These are phyloP conservation scores for Drosophila histrio DNA, from an alignment of 2,888 invertebrate genomes.

Conservation along the genomic window DNA sequence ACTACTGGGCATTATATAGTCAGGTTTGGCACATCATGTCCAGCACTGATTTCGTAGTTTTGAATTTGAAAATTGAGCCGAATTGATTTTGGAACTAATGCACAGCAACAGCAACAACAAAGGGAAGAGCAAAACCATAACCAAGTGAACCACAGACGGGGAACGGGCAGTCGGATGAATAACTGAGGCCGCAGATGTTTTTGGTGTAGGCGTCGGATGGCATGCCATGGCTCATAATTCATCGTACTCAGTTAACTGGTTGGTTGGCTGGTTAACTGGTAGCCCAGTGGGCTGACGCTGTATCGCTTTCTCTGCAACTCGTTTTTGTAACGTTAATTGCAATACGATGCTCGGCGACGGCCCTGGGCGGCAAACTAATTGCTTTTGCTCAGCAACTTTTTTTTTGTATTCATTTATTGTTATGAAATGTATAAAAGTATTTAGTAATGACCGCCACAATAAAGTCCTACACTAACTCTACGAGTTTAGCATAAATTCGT, in stretches of 20 bases:
- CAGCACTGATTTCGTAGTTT: neutral
- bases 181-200: conserved; percentile 17
- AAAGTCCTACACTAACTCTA: neutral
- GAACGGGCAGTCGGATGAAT: neutral
- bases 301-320: conserved; percentile 61
- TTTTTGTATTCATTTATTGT: conserved; percentile 39
- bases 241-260: conserved; percentile 60
- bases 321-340: conserved; percentile 70
- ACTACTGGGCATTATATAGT: neutral
- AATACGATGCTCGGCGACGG: conserved; percentile 67
- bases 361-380: conserved; percentile 70
- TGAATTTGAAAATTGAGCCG: conserved; percentile 8
- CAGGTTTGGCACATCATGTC: neutral
- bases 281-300: conserved; percentile 18
- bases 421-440: conserved; percentile 66
- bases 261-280: conserved; percentile 14
- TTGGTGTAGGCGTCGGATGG: conserved; percentile 27
- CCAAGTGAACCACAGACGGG: neutral
- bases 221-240: conserved; percentile 60
- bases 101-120: no score
- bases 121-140: neutral
- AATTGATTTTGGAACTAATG: conserved; percentile 39
- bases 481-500: conserved; percentile 35
- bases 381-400: conserved; percentile 60
- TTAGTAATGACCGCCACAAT: conserved; percentile 34